Evolutionary conservation across 1,140 invertebrate species (phyloP), one percentile per base, ranked within the genome.

Genomic region (Lepidurus apus): DNA sequence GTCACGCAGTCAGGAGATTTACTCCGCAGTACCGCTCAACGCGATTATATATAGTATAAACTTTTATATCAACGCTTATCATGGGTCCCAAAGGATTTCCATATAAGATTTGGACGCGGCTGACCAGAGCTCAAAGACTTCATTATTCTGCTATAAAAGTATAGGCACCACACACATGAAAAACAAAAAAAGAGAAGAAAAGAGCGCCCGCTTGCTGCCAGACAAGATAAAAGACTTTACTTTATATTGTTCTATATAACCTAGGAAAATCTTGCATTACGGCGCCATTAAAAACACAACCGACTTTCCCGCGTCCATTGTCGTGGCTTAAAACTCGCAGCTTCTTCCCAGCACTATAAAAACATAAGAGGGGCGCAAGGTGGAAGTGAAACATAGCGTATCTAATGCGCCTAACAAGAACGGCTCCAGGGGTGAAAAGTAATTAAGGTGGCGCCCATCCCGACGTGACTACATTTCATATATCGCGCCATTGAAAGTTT

Each of bases 121-220:
- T 65, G 53, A 65, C 53, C 53, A 17, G 53, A 65, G 53, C 53
- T 65, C 53, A 65, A 65, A 65, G 53, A 65, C 53, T 17, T n/a
- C 13, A 65, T 65, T 65, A 17, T 65, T 65, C 21, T 9, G 53
- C 53, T 9, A 7, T 65, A 65, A 65, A 65, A 13, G 53, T 65
- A 17, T 13, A 21, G 21, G 13, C 53, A 65, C 8, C 53, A 13
- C 17, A 11, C 53, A 65, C 13, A 17, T 1, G 21, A 65, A 13
- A 17, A 13, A 65, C 53, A 21, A 9, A 65, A 17, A 65, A 65
- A 65, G 7, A 65, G 21, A 65, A 65, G 21, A 65, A 65, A n/a
- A 65, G 21, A 65, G 53, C 53, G 13, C 21, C 53, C 13, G n/a
- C 13, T 65, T 65, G 53, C 9, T 65, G 8, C 10, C 53, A 65